Evolutionary conservation across 2,888 invertebrate genomes (phyloP).

Genomic region (Erynnis tages): DNA sequence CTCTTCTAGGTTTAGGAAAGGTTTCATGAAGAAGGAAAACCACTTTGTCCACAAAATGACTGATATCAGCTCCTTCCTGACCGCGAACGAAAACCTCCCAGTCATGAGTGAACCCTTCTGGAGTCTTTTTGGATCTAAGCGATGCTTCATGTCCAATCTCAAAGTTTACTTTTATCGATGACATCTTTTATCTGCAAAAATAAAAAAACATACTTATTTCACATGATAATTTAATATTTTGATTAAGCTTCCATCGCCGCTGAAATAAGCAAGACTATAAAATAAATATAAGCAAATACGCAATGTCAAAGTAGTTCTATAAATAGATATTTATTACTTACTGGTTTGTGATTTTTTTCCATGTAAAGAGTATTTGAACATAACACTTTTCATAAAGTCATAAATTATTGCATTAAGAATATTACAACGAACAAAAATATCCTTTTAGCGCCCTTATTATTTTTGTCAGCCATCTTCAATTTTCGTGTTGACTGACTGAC

Average conservation of each 20-base stretch:
- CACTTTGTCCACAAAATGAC: conserved; percentile 95
- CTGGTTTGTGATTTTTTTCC: conserved; percentile 38
- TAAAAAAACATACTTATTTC: conserved; percentile 21
- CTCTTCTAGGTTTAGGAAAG: conserved; percentile 94
- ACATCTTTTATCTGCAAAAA: conserved; percentile 57
- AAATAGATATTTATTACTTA: conserved; percentile 41
- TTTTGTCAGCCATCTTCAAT: conserved; percentile 77
- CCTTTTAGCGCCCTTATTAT: conserved; percentile 81
- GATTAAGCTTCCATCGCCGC: conserved; percentile 27
- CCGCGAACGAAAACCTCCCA: conserved; percentile 98
- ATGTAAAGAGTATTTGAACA: conserved; percentile 34
- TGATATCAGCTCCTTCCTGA: conserved; percentile 92
- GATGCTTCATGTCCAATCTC: conserved; percentile 96
- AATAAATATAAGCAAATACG: conserved; percentile 29
- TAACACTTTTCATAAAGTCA: conserved; percentile 42
- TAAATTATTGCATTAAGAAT: conserved; percentile 45
- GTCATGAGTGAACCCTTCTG: conserved; percentile 97
- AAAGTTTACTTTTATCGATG: conserved; percentile 85
- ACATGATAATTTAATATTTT: conserved; percentile 20
- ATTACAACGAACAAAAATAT: conserved; percentile 58
- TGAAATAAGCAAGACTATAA: conserved; percentile 33
- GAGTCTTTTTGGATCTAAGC: conserved; percentile 89
- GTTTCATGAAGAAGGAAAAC: conserved; percentile 95
- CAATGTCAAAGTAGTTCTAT: conserved; percentile 37
- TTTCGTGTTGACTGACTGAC: conserved; percentile 43